phyloP scores from a whole-genome alignment of 2,797 vertebrate genomes.

The Hybognathus amarus region DNA sequence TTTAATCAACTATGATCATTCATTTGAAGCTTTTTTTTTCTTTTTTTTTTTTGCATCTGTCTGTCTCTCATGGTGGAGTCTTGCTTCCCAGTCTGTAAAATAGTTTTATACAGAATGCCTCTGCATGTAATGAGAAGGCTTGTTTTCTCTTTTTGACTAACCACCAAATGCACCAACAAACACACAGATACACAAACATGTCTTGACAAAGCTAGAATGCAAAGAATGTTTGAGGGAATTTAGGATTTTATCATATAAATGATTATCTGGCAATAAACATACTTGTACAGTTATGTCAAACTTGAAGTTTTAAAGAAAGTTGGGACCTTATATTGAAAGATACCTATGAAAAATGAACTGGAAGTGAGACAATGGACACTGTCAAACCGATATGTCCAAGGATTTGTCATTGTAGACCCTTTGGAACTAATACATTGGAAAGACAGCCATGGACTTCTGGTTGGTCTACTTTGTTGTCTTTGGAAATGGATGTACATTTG shows the following conservation, averaged over 20 bases:
- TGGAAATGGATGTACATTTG: slow-evolving; percentile 3
- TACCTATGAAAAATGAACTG: not conserved
- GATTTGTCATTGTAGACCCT: not conserved
- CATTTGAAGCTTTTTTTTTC: slow-evolving; percentile 33
- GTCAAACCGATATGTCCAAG: not conserved
- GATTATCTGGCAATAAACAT: slow-evolving; percentile 73
- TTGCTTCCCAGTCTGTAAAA: slow-evolving; percentile 69
- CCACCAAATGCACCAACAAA: slow-evolving; percentile 22
- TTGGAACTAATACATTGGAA: slow-evolving; percentile 1
- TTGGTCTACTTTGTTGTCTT: slow-evolving; percentile 1
- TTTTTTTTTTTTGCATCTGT: slow-evolving; percentile 43
- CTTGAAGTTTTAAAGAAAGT: slow-evolving; percentile 7
- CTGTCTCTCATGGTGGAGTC: slow-evolving; percentile 60
- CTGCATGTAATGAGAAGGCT: slow-evolving; percentile 79
- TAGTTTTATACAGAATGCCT: slow-evolving; percentile 72
- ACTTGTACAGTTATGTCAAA: slow-evolving; percentile 52
- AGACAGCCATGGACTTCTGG: slow-evolving; percentile 11
- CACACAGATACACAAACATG: slow-evolving; percentile 38
- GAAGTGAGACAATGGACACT: slow-evolving; percentile 4
- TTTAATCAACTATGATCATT: slow-evolving; percentile 34
- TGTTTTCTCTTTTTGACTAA: slow-evolving; percentile 58
- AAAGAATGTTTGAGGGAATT: slow-evolving; percentile 4
- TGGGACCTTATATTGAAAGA: not conserved
- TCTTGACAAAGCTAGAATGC: slow-evolving; percentile 26
- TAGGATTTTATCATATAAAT: slow-evolving; percentile 48